Conservation (phyloP, 2,888 invertebrate species). For the Stictocephala bisonia region DNA sequence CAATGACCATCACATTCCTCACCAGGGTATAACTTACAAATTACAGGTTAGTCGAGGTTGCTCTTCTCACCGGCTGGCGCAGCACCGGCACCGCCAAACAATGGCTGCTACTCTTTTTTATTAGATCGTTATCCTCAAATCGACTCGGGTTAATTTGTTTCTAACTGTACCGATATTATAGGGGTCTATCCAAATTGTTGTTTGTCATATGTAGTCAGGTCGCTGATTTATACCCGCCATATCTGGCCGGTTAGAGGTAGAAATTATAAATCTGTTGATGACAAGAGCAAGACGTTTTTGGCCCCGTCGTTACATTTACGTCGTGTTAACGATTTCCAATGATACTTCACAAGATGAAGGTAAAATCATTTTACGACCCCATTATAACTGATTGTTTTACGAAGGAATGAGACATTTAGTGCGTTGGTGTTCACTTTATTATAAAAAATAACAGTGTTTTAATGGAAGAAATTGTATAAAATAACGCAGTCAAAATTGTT, state of each 20-base stretch:
- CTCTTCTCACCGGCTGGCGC: conserved; percentile 41
- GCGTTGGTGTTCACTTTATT: no score
- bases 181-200: conserved; percentile 27
- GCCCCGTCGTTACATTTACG: no score
- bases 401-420: no score
- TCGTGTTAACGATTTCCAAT: no score
- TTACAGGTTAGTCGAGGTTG: conserved; percentile 43
- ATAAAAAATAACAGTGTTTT: no score
- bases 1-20: conserved; percentile 42
- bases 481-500: no score
- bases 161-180: conserved; percentile 38
- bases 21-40: conserved; percentile 42
- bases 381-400: no score
- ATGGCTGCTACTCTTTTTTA: conserved; percentile 41
- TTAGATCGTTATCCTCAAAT: conserved; percentile 41
- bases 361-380: no score
- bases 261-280: conserved; percentile 32
- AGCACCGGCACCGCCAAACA: conserved; percentile 41
- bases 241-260: conserved; percentile 11
- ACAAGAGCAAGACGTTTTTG: no score
- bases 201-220: not conserved
- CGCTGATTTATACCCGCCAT: conserved; percentile 22
- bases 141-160: conserved; percentile 33
- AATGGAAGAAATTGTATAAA: no score
- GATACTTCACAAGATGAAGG: no score